Conservation (phyloP, 1,140 invertebrate species). For the Muscidifurax raptorellus region DNA sequence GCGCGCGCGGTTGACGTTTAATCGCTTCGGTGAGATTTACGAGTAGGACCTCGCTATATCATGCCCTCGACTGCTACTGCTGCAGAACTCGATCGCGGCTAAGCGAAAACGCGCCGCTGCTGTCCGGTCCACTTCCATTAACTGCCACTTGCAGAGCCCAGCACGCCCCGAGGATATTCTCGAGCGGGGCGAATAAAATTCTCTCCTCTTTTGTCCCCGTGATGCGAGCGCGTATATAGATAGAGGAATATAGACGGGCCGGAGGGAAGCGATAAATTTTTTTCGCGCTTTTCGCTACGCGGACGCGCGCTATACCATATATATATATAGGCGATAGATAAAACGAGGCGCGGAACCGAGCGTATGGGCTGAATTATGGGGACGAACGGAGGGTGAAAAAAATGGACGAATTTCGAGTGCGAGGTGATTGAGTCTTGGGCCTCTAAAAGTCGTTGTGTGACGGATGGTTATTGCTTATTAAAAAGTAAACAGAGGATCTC, state of each 20-base stretch:
- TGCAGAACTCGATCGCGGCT: constrained; percentile 27
- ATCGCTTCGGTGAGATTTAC: constrained; percentile 66
- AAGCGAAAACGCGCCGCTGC: constrained; percentile 25
- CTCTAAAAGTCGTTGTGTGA: no score
- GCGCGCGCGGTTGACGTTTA: constrained; percentile 64
- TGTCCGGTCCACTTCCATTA: constrained; percentile 56
- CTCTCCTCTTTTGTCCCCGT: constrained; percentile 37
- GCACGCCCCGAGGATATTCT: constrained; percentile 37
- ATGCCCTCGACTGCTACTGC: constrained; percentile 43
- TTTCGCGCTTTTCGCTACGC: constrained; percentile 1
- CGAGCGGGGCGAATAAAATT: constrained; percentile 40
- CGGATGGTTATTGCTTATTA: background rate
- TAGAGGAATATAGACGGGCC: background rate
- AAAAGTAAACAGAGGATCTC: background rate
- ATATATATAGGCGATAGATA: background rate
- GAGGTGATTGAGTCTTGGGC: background rate
- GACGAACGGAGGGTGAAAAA: background rate
- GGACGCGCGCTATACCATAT: background rate
- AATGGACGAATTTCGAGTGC: background rate
- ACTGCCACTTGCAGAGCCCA: constrained; percentile 46
- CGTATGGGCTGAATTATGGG: background rate
- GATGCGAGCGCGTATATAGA: background rate
- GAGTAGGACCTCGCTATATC: constrained; percentile 54
- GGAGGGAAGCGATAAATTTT: constrained; percentile 29
- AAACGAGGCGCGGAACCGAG: background rate